Conservation (phyloP, 2,113 vertebrate species). For the Vimba vimba region DNA sequence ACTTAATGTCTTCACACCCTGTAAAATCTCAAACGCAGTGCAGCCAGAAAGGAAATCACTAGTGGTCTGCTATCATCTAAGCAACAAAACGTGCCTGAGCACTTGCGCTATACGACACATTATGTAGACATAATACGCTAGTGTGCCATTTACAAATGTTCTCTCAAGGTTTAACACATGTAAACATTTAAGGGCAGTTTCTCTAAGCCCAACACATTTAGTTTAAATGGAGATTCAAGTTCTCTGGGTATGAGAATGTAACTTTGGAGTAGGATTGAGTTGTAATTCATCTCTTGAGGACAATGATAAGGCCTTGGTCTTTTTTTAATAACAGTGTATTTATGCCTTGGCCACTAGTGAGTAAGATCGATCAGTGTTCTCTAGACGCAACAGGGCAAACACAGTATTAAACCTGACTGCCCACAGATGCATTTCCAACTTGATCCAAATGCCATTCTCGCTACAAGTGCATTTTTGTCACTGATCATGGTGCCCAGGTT, state of each 20-base stretch:
- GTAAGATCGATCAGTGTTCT: not conserved
- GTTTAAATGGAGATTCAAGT: slow-evolving; percentile 6
- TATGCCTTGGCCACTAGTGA: not conserved
- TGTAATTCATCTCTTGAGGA: not conserved
- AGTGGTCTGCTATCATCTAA: slow-evolving; percentile 4
- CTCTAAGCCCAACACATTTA: not conserved
- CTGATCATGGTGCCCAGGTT: slow-evolving; percentile 5
- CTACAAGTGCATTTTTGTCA: slow-evolving; percentile 11
- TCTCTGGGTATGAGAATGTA: slow-evolving; percentile 8
- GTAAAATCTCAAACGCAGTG: slow-evolving; percentile 5
- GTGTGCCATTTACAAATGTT: not conserved
- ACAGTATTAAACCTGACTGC: not conserved
- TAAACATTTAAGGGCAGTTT: slow-evolving; percentile 29
- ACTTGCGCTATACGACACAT: not conserved
- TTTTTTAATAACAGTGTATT: not conserved
- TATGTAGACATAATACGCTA: slow-evolving; percentile 12
- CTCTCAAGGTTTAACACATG: not conserved
- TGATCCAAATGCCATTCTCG: slow-evolving; percentile 1
- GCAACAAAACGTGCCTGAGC: slow-evolving; percentile 14
- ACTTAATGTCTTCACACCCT: not conserved
- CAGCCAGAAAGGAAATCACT: slow-evolving; percentile 1
- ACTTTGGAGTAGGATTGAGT: slow-evolving; percentile 8
- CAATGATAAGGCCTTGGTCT: not conserved
- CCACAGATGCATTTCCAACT: slow-evolving; percentile 19
- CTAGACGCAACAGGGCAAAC: not conserved